Evolutionary conservation across 2,797 vertebrate genomes (phyloP).

Genomic region (Brachyalestes nurse): DNA sequence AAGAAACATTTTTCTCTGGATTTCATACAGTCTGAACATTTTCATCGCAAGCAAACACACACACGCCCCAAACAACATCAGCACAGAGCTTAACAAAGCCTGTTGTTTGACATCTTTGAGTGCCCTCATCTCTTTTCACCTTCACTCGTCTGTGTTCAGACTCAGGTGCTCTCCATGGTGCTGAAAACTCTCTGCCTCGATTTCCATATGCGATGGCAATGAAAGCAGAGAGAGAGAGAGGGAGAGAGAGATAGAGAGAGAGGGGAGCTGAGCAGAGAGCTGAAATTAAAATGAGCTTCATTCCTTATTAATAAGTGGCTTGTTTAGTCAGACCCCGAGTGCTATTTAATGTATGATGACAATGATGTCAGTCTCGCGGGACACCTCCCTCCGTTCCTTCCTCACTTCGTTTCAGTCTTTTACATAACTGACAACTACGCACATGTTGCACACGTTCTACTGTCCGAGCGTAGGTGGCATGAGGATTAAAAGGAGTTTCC

Average conservation of each 20-base stretch:
- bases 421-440: constrained; percentile 37
- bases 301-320: constrained; percentile 78
- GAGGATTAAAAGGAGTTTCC: constrained; percentile 24
- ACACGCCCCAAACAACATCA: constrained; percentile 24
- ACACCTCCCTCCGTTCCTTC: constrained; percentile 21
- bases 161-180: constrained; percentile 72
- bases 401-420: constrained; percentile 27
- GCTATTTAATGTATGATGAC: constrained; percentile 82
- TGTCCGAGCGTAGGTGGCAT: constrained; percentile 27
- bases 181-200: constrained; percentile 66
- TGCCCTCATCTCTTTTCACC: constrained; percentile 15
- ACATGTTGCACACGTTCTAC: constrained; percentile 1
- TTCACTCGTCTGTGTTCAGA: constrained; percentile 10
- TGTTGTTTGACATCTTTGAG: constrained; percentile 15
- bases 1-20: too few species aligned
- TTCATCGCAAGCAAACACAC: constrained; percentile 31
- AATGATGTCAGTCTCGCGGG: constrained; percentile 70
- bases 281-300: constrained; percentile 76
- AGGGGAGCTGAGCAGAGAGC: constrained; percentile 38
- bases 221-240: constrained; percentile 35
- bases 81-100: constrained; percentile 14
- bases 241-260: constrained; percentile 21
- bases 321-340: constrained; percentile 80
- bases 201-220: constrained; percentile 59
- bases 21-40: not conserved